A percentile compares a stretch with the other conserved stretches of the same genome.
Evolutionary conservation across 2,888 invertebrate genomes (phyloP).

Genomic region (Nineta flava): DNA sequence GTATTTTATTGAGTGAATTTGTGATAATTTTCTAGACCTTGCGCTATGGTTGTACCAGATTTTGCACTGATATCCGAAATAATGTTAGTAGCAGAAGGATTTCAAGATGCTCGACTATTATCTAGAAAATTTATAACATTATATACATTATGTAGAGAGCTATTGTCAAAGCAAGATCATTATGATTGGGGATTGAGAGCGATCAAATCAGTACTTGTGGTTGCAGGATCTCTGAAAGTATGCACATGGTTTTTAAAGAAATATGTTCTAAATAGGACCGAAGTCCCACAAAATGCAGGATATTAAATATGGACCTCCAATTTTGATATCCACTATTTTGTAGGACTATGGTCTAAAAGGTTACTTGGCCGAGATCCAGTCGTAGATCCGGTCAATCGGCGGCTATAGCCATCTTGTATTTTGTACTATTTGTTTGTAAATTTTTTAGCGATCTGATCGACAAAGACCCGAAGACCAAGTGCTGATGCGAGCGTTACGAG

Average conservation of each 20-base stretch:
- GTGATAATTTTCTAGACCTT: slow-evolving; percentile 65
- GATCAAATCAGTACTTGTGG: slow-evolving; percentile 88
- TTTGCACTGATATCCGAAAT: slow-evolving; percentile 93
- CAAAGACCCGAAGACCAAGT: slow-evolving; percentile 80
- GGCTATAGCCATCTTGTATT: no score
- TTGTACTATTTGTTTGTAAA: no score
- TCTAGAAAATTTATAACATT: slow-evolving; percentile 90
- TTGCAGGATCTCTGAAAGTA: slow-evolving; percentile 77
- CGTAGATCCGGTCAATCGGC: no score
- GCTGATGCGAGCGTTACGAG: slow-evolving; percentile 81
- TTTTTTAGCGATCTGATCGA: slow-evolving; percentile 46
- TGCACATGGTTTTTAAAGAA: slow-evolving; percentile 24
- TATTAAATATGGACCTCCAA: no score
- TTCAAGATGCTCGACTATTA: slow-evolving; percentile 76
- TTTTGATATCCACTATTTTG: no score
- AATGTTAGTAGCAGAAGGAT: slow-evolving; percentile 92
- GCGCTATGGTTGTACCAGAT: slow-evolving; percentile 96
- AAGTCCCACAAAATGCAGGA: no score
- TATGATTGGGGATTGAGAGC: slow-evolving; percentile 95
- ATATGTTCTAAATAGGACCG: neutral
- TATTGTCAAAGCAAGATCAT: slow-evolving; percentile 88
- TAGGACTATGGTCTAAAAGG: no score
- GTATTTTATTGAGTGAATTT: no score
- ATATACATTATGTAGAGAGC: slow-evolving; percentile 76
- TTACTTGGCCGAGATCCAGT: no score